Evolutionary conservation across 2,113 vertebrate species (phyloP).

Genomic region (Eptesicus fuscus): DNA sequence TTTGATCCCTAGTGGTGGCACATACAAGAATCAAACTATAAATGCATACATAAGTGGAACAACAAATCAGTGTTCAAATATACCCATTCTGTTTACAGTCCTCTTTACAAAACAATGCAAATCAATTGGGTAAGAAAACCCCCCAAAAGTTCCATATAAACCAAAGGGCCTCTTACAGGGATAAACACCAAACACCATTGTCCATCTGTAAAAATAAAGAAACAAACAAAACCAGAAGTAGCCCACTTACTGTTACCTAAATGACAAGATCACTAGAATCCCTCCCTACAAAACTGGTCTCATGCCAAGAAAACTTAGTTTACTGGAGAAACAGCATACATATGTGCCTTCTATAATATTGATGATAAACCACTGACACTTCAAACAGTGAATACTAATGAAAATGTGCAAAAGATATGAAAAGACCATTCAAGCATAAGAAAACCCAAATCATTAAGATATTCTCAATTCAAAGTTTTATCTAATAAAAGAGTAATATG

Average conservation of each 20-base stretch:
- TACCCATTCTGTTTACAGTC: background rate
- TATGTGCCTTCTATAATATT: background rate
- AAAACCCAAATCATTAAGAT: background rate
- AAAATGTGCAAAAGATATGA: background rate
- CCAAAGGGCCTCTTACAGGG: no score
- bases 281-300: background rate
- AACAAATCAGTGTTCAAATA: no score
- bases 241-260: background rate
- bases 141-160: background rate
- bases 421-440: background rate
- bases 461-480: background rate
- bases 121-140: background rate
- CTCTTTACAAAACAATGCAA: background rate
- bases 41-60: no score
- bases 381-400: background rate
- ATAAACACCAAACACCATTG: background rate
- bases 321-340: background rate
- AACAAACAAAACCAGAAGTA: background rate
- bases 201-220: background rate
- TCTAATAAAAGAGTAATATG: no score
- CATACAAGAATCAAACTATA: no score
- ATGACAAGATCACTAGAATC: background rate
- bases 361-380: background rate
- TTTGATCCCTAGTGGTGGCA: no score
- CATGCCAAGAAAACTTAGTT: background rate